These are phyloP conservation scores for Panthera uncia DNA, from an alignment of 2,113 vertebrate species.

Conservation along the genomic window DNA sequence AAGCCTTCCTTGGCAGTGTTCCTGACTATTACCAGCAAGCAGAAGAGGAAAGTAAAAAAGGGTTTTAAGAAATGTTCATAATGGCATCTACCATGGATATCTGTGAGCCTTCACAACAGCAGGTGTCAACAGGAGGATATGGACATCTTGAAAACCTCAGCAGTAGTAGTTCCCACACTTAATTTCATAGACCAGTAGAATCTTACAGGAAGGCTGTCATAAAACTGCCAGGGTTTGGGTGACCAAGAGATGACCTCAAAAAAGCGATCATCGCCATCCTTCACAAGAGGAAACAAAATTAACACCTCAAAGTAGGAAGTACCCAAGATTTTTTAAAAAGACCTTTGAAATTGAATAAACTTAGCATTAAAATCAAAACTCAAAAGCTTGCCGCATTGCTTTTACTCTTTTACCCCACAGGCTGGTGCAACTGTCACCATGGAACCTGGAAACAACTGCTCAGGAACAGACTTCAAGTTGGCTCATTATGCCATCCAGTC, in stretches of 20 bases:
- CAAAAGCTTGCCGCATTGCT: not conserved
- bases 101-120: not conserved
- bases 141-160: not conserved
- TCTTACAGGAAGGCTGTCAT: not conserved
- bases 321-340: not conserved
- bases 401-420: not conserved
- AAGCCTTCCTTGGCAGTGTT: slow-evolving; percentile 16
- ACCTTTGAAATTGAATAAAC: not conserved
- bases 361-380: not conserved
- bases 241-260: not conserved
- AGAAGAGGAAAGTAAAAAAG: not conserved
- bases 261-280: not conserved
- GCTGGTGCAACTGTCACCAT: not conserved
- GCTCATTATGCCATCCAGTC: not conserved
- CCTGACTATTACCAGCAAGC: not conserved
- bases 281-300: not conserved
- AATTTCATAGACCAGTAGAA: not conserved
- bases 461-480: not conserved
- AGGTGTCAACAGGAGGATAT: not conserved
- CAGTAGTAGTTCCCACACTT: not conserved
- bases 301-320: not conserved
- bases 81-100: not conserved
- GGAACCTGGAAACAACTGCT: not conserved
- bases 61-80: not conserved
- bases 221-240: not conserved